phyloP scores from a whole-genome alignment of 2,797 vertebrate species.

The Pangasius larnaudii region DNA sequence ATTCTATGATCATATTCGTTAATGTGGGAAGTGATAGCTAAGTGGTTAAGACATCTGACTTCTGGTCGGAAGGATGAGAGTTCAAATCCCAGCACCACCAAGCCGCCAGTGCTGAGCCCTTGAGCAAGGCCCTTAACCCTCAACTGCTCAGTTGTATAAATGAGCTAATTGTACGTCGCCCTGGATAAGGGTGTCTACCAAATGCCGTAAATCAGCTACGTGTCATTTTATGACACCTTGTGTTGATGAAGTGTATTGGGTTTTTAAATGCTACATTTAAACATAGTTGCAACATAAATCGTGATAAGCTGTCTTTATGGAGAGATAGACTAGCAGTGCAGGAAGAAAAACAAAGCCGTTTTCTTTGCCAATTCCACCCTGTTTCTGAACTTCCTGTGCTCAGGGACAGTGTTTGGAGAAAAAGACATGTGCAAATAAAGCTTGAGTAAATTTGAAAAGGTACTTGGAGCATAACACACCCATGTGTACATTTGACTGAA shows the following conservation, averaged over 20 bases:
- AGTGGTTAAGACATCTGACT: no score
- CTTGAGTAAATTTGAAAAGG: conserved; percentile 6
- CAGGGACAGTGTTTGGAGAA: not conserved
- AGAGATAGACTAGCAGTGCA: not conserved
- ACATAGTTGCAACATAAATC: not conserved
- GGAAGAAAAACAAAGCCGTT: not conserved
- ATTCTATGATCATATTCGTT: not conserved
- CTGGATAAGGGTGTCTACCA: no score
- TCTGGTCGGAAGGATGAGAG: no score
- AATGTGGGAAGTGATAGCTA: no score
- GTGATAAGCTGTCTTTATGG: not conserved
- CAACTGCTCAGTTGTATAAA: no score
- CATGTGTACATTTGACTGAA: not conserved
- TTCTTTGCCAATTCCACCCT: not conserved
- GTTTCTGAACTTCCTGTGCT: not conserved
- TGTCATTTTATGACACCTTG: not conserved
- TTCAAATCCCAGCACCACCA: no score
- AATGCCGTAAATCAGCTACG: no score
- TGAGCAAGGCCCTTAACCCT: no score
- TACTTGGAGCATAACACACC: not conserved
- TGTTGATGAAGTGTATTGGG: not conserved
- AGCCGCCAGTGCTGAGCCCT: no score
- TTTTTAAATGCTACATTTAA: not conserved
- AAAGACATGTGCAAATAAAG: conserved; percentile 8
- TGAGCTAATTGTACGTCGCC: no score